Evolutionary conservation across 1,140 invertebrate genomes (phyloP).

Genomic region (Drosophila lacteicornis): DNA sequence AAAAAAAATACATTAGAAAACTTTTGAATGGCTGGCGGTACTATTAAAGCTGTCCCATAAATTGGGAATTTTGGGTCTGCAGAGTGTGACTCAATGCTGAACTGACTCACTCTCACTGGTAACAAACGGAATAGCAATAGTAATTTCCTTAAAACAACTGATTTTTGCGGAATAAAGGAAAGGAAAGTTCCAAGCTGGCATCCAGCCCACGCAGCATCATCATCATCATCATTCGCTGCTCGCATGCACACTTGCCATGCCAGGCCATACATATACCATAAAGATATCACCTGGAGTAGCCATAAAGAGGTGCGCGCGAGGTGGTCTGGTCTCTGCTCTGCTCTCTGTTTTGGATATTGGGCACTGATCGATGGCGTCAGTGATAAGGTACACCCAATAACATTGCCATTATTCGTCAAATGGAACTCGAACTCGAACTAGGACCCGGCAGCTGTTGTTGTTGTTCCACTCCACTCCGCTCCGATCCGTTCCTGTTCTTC

Average conservation of each 20-base stretch:
- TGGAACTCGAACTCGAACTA: constrained; percentile 10
- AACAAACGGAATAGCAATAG: constrained; percentile 6
- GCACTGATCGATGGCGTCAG: constrained; percentile 20
- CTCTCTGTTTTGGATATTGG: constrained; percentile 5
- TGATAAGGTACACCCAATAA: constrained; percentile 22
- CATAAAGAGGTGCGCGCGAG: constrained; percentile 15
- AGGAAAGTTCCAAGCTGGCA: constrained; percentile 17
- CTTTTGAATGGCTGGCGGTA: neutral
- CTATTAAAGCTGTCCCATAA: constrained; percentile 1
- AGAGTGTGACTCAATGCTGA: constrained; percentile 8
- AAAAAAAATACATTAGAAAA: neutral
- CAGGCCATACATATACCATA: constrained; percentile 7
- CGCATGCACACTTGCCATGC: constrained; percentile 20
- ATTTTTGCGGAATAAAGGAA: no score
- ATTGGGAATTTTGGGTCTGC: neutral
- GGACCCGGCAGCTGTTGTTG: neutral
- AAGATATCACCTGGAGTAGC: constrained; percentile 30
- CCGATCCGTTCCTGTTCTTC: neutral
- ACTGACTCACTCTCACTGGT: constrained; percentile 1
- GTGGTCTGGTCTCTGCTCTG: neutral
- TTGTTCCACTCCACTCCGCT: neutral
- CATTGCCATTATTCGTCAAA: constrained; percentile 12
- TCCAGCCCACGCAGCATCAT: constrained; percentile 36
- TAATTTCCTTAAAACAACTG: constrained; percentile 14
- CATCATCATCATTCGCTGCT: constrained; percentile 10